These are phyloP conservation scores for Tamias sibiricus DNA, from an alignment of 2,113 vertebrate species.

Conservation along the genomic window DNA sequence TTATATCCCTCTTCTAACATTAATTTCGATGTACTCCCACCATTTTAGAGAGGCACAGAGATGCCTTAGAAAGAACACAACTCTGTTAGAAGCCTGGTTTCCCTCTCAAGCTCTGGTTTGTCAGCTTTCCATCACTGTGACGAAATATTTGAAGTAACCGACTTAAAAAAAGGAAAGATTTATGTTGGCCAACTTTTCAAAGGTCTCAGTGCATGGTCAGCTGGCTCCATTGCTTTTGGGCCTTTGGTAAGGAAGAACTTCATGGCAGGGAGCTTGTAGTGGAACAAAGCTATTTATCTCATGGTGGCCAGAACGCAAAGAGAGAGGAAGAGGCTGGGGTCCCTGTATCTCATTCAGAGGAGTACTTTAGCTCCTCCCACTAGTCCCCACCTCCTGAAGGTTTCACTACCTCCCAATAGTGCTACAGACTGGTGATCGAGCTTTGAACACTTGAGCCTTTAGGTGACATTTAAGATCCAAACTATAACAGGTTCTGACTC, in stretches of 20 bases:
- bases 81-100: neutral
- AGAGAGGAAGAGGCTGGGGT: neutral
- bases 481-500: neutral
- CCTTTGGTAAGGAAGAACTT: too few species aligned
- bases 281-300: neutral
- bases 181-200: neutral
- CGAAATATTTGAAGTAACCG: neutral
- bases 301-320: neutral
- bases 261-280: fast-evolving
- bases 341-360: too few species aligned
- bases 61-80: neutral
- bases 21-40: neutral
- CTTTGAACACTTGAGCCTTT: too few species aligned
- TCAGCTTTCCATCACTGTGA: neutral
- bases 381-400: neutral
- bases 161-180: neutral
- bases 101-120: neutral
- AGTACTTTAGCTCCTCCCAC: neutral
- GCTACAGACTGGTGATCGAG: neutral
- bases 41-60: neutral
- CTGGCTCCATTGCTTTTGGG: neutral
- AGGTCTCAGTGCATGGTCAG: neutral
- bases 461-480: neutral
- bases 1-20: neutral
- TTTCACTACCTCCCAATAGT: neutral